phyloP scores from a whole-genome alignment of 2,888 invertebrate species.

The Syrista parreyssii region DNA sequence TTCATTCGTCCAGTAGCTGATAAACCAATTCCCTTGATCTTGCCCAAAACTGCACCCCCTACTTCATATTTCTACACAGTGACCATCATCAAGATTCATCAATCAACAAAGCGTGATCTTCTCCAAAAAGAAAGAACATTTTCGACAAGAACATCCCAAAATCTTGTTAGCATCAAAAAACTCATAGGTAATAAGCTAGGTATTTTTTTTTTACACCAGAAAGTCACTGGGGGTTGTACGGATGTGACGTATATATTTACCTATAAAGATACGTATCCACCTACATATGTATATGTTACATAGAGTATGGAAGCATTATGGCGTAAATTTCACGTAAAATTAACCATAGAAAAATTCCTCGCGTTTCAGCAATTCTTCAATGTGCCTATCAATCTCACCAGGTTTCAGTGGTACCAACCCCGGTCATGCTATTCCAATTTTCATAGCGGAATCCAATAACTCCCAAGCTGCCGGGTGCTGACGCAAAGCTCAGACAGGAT shows the following conservation, averaged over 20 bases:
- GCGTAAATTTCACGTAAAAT: not conserved
- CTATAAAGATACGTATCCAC: no score
- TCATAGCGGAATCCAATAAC: conserved; percentile 3
- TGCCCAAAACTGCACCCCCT: not conserved
- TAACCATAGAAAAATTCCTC: not conserved
- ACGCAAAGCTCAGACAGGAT: not conserved
- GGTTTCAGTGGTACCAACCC: not conserved
- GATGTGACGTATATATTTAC: no score
- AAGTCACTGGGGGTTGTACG: not conserved
- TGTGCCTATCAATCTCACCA: not conserved
- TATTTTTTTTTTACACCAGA: not conserved
- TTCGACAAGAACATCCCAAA: not conserved
- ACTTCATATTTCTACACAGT: not conserved
- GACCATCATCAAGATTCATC: not conserved
- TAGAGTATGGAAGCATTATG: not conserved
- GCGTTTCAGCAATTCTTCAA: not conserved
- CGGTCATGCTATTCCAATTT: not conserved
- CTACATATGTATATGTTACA: not conserved
- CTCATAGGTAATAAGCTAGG: not conserved
- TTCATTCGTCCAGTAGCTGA: not conserved
- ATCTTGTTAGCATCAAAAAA: not conserved
- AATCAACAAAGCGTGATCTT: not conserved
- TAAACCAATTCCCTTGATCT: not conserved
- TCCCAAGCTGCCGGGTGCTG: not conserved
- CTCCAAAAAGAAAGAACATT: not conserved